Percentiles rank a stretch among this genome's conserved stretches.
phyloP scores from a whole-genome alignment of 2,797 vertebrate species.

The Diglossa cyanea region DNA sequence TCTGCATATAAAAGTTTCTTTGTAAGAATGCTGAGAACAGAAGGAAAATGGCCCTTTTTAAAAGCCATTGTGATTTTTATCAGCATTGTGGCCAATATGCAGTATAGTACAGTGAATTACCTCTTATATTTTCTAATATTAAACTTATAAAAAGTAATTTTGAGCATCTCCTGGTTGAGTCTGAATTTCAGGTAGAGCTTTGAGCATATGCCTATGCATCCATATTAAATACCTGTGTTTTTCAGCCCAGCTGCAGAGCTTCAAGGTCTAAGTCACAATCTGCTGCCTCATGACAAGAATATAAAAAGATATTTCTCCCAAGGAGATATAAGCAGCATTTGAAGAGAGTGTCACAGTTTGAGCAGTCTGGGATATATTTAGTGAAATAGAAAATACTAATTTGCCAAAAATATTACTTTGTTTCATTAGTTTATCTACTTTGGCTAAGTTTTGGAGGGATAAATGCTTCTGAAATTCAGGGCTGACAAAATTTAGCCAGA shows the following conservation, averaged over 20 bases:
- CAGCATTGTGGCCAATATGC: neutral
- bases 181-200: neutral
- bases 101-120: neutral
- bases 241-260: neutral
- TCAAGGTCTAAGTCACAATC: neutral
- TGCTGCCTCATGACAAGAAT: neutral
- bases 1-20: neutral
- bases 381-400: neutral
- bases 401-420: neutral
- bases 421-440: neutral
- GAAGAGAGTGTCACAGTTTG: neutral
- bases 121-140: neutral
- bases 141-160: neutral
- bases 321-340: neutral
- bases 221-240: neutral
- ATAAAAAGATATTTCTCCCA: neutral
- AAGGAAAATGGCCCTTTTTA: neutral
- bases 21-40: neutral
- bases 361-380: neutral
- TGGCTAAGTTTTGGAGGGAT: neutral
- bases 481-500: neutral
- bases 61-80: neutral
- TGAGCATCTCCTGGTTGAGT: neutral
- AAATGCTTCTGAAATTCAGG: neutral
- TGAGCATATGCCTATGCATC: neutral